Evolutionary conservation across 1,140 invertebrate species (phyloP).

Genomic region (Chrysopa pallens): DNA sequence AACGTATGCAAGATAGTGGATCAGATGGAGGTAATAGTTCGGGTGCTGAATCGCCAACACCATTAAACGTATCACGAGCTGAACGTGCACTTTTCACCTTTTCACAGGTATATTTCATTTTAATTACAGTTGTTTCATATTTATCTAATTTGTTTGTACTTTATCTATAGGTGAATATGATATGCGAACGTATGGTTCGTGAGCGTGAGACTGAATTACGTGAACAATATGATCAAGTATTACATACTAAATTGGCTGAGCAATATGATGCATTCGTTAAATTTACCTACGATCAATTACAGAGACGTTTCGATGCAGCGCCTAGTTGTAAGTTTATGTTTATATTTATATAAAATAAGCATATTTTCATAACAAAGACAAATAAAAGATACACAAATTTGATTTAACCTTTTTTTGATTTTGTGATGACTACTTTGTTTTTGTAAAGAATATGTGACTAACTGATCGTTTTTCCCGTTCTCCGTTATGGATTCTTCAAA

Average conservation of each 20-base stretch:
- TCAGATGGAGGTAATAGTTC: constrained; percentile 27
- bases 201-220: constrained; percentile 81
- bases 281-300: constrained; percentile 93
- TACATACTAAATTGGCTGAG: constrained; percentile 82
- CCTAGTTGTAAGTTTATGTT: constrained; percentile 36
- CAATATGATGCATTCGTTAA: constrained; percentile 96
- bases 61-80: constrained; percentile 20
- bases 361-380: no score
- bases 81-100: constrained; percentile 88
- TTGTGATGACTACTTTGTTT: no score
- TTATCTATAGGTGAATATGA: constrained; percentile 62
- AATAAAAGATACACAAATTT: no score
- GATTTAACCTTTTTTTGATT: no score
- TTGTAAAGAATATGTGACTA: no score
- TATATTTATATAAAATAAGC: no score
- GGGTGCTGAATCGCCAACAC: constrained; percentile 28
- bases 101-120: constrained; percentile 44
- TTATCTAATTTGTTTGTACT: background rate
- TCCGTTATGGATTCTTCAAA: no score
- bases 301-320: constrained; percentile 65
- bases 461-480: no score
- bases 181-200: constrained; percentile 87
- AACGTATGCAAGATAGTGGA: constrained; percentile 18
- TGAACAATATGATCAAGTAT: constrained; percentile 82
- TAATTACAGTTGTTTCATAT: background rate